Base-by-base conservation (phyloP, 1,140 invertebrate species). In the Chrysopa pallens region DNA sequence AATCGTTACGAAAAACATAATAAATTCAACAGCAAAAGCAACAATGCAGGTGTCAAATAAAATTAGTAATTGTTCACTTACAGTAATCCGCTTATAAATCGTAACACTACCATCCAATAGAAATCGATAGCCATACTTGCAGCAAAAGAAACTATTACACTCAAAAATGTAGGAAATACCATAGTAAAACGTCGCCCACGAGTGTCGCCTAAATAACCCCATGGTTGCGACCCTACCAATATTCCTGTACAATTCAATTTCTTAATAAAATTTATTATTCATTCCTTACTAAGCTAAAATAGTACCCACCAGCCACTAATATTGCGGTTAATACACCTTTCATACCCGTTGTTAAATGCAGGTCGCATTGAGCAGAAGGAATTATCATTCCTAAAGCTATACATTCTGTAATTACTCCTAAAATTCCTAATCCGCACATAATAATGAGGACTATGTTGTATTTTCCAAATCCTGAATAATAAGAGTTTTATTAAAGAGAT, bases 81-180 rank as follows among this genome's bases (percentile, higher is more conserved):
- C 76, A 76, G 67, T 42, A 76, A 69, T 44, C 78, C 76, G 53
- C 75, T 77, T 6, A 78, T 53, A 42, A 76, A 70, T 50, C 76
- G 56, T 7, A 75, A 52, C 0, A 73, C 38, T 1, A 76, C 54
- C 46, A 80, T 70, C 36, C 73, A 58, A 66, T 70, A 73, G 14
- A 70, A 69, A 27, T 61, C 61, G 29, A 66, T 67, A 6, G 70
- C 64, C 42, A 76, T 63, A 40, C 73, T 72, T 1, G 73, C 74
- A 1, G 62, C 50, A 4, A 76, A 48, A 13, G 69, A 72, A 38
- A 69, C 66, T 0, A 70, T 44, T 2, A 69, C 72, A 46, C 77
- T 76, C 0, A 67, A 51, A 1, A 70, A 45, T 46, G 78, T 59
- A 4, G 73, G 72, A 1, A 68, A 64, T 36, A 76, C 53, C 51